phyloP scores from a whole-genome alignment of 2,113 vertebrate species.

The Calypte anna region DNA sequence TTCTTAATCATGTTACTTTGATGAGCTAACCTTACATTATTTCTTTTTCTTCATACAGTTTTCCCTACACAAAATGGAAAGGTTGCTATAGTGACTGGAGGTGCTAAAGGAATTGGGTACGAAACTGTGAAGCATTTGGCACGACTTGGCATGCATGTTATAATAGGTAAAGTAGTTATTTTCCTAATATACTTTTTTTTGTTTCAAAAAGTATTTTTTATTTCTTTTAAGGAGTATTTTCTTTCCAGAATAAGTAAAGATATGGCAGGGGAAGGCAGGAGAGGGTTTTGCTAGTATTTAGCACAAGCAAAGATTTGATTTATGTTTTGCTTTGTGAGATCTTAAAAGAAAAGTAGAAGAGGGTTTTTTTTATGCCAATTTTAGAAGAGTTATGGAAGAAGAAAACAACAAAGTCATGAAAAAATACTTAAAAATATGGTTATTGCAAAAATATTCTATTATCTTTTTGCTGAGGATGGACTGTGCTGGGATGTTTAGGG shows the following conservation, averaged over 20 bases:
- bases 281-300: background rate
- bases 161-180: conserved; percentile 84
- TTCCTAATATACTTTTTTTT: background rate
- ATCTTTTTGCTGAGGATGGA: background rate
- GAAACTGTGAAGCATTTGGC: conserved; percentile 85
- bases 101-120: conserved; percentile 88
- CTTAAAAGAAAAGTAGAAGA: background rate
- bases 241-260: background rate
- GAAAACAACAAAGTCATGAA: background rate
- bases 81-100: conserved; percentile 93
- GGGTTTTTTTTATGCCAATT: background rate
- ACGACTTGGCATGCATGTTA: conserved; percentile 88
- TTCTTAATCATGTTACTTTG: background rate
- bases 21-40: background rate
- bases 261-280: background rate
- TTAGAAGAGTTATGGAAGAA: background rate
- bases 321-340: background rate
- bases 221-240: background rate
- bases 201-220: background rate
- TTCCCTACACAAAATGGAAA: conserved; percentile 84
- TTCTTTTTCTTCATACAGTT: conserved; percentile 75
- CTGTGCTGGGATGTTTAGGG: background rate
- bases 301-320: background rate
- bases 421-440: background rate
- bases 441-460: background rate